Evolutionary conservation across 2,113 vertebrate species (phyloP).

Genomic region (Lagopus muta): DNA sequence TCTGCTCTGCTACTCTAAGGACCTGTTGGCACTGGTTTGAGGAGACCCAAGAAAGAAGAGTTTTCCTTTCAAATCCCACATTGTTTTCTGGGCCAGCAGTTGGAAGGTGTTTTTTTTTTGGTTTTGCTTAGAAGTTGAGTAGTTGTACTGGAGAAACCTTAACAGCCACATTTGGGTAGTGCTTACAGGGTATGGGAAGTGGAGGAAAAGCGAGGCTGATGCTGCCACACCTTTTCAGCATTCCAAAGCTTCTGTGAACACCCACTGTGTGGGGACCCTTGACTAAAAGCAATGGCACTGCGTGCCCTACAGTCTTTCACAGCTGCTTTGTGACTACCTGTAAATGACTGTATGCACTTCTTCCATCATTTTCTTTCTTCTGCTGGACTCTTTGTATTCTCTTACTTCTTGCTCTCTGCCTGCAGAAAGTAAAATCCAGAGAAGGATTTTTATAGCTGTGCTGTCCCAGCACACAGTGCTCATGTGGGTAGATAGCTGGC

Average conservation of each 20-base stretch:
- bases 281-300: neutral
- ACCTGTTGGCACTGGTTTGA: neutral
- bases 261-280: neutral
- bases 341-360: neutral
- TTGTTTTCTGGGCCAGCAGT: neutral
- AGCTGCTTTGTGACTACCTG: neutral
- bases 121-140: neutral
- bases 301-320: fast-evolving
- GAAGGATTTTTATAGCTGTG: neutral
- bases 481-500: neutral
- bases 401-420: neutral
- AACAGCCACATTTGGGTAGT: neutral
- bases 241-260: neutral
- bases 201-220: neutral
- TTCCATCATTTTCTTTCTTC: neutral
- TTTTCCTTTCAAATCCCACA: neutral
- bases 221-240: neutral
- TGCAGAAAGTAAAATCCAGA: neutral
- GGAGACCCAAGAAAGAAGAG: neutral
- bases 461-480: neutral
- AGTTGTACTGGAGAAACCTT: neutral
- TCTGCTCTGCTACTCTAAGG: neutral
- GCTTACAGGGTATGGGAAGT: neutral
- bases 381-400: neutral
- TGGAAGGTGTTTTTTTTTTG: neutral